Base-by-base conservation (phyloP, 2,888 invertebrate species). In the Patella caerulea region DNA sequence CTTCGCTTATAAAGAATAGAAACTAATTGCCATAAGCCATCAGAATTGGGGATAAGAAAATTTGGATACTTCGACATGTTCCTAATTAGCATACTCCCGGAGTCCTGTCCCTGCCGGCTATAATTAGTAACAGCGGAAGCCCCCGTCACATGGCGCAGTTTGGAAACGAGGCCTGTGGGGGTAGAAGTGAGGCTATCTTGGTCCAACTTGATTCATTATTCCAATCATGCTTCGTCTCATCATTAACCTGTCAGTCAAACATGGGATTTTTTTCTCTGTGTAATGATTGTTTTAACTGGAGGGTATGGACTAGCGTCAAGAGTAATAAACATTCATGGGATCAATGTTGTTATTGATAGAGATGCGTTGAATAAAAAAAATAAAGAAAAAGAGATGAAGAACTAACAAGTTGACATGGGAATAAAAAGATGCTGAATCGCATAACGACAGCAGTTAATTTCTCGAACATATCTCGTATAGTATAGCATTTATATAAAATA, bases 251-350 rank as follows among this genome's bases (percentile, higher is more conserved):
- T 65, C 65, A 65, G 65, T 65, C 65, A 65, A 65, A 65, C 65
- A 65, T 24, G 24, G 24, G 45, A 45, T 45, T 45, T 45, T 45
- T 45, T 45, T 45, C 45, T 9, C 45, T 45, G 45, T 45, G 45
- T 45, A 65, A 65, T 65, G 65, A 65, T 65, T 12, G 65, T 65
- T 65, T 65, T 19, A 65, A 65, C 65, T 65, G 12, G 19, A 24
- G 65, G 65, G 19, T 65, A 65, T 65, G 65, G 65, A 65, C 65
- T 24, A 65, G 24, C 9, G 65, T 24, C 65, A 65, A 65, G 65
- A 24, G 65, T 24, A 65, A 65, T 65, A 65, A 65, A 65, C 65
- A 65, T 65, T 65, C 65, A 65, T 65, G 24, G 65, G 65, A 65
- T 65, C 65, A 65, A 65, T 65, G 65, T 65, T 24, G 19, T 24